Percentiles rank a stretch among this genome's conserved stretches.
phyloP scores from a whole-genome alignment of 2,113 vertebrate genomes.

The Dasypus novemcinctus region DNA sequence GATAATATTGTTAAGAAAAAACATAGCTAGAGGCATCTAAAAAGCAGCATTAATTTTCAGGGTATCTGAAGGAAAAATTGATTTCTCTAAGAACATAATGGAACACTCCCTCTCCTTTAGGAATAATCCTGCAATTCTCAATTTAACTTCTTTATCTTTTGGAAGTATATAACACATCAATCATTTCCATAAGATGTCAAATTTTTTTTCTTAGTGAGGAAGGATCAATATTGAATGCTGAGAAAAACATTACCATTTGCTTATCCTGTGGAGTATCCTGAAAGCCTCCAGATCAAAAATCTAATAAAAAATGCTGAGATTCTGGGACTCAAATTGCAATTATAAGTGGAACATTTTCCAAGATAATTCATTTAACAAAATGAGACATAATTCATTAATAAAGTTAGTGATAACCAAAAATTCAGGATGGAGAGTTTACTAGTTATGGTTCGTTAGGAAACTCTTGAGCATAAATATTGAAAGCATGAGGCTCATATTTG shows the following conservation, averaged over 20 bases:
- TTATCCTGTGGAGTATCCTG: neutral
- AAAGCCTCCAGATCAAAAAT: neutral
- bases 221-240: neutral
- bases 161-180: neutral
- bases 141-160: slow-evolving; percentile 22
- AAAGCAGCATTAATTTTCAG: neutral
- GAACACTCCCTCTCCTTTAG: neutral
- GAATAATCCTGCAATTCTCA: neutral
- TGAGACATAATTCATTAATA: neutral
- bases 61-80: neutral
- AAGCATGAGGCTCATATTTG: neutral
- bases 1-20: neutral
- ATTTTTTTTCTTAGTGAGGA: neutral
- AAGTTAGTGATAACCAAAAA: neutral
- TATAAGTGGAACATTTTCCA: neutral
- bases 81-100: neutral
- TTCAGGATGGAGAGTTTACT: neutral
- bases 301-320: neutral
- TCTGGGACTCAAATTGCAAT: neutral
- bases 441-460: neutral
- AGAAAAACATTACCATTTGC: neutral
- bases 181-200: neutral
- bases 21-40: neutral
- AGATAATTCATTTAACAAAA: neutral
- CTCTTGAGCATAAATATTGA: neutral